Evolutionary conservation across 2,113 vertebrate genomes (phyloP), one percentile per base, ranked within the genome.

Genomic region (Caloenas nicobarica): DNA sequence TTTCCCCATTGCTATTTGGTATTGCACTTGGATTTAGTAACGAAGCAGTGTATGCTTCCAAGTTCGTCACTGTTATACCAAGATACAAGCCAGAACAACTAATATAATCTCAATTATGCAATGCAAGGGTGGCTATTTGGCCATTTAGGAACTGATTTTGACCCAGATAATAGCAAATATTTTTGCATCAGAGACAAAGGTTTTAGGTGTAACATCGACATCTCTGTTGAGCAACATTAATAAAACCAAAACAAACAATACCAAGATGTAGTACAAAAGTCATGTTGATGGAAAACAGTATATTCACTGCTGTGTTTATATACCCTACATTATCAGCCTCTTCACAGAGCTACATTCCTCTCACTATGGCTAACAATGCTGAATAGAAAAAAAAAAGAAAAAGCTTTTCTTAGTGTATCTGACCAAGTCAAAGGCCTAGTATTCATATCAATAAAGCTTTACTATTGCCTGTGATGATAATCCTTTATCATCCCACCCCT

Each of bases 361-460:
- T 83, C 42, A 71, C 21, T 7, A 16, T 36, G 18, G 31, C 70
- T 19, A 82, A 53, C 58, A 72, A 23, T 31, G 44, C 18, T 6
- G 9, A 91, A 50, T 5, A 77, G 24, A 86, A 65, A 2, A 5
- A 5, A 33, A 34, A 29, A 33, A 22, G 22, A 33, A 26, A 65
- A 38, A 15, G 5, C 18, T 58, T 73, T 82, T 48, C 29, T 83
- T 7, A 9, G 23, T n/a, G 21, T 74, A 60, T 74, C 60, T 86
- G 79, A 91, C 71, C 76, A 88, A 90, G 76, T 74, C 79, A 92
- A 88, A 93, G 51, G 71, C 34, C 76, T 56, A 51, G 11, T 81
- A 81, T 81, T 88, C 51, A 60, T n/a, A 46, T 86, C 76, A 94
- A 84, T 82, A 93, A 81, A 91, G 88, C 61, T 88, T 84, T 94